These are phyloP conservation scores for Hydropsyche tenuis DNA, from an alignment of 1,140 invertebrate genomes.

Conservation along the genomic window DNA sequence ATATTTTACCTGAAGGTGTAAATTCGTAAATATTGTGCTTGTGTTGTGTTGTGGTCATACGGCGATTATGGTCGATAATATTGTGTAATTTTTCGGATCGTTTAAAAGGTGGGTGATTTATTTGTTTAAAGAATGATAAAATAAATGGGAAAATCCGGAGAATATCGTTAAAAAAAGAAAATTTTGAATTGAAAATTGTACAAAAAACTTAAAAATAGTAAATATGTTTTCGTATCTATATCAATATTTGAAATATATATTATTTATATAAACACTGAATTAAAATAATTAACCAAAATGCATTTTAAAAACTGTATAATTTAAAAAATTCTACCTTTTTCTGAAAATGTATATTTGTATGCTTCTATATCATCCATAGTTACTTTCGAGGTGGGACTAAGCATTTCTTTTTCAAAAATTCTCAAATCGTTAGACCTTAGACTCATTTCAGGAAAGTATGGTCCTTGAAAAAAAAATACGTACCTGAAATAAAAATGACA, in stretches of 20 bases:
- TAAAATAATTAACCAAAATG: background rate
- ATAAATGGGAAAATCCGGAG: too few relatives aligned
- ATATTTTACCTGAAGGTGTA: background rate
- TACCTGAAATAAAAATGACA: constrained; percentile 60
- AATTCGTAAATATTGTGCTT: background rate
- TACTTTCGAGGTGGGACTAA: constrained; percentile 43
- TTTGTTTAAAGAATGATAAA: too few relatives aligned
- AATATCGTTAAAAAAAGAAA: too few relatives aligned
- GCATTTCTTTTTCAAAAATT: constrained; percentile 47
- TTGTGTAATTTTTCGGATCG: too few relatives aligned
- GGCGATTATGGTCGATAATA: too few relatives aligned
- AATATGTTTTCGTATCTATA: too few relatives aligned
- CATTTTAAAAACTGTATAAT: background rate
- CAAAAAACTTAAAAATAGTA: too few relatives aligned
- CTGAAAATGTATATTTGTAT: constrained; percentile 65
- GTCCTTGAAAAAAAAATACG: constrained; percentile 67
- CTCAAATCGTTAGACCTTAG: constrained; percentile 57
- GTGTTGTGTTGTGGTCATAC: too few relatives aligned
- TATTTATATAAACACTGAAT: background rate
- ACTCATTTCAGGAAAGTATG: constrained; percentile 62
- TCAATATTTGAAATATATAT: too few relatives aligned
- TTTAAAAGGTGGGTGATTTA: too few relatives aligned
- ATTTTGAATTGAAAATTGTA: too few relatives aligned
- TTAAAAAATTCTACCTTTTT: constrained; percentile 54
- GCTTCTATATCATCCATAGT: constrained; percentile 64